Conservation (phyloP, 2,888 invertebrate species). For the Cyclophora punctaria region DNA sequence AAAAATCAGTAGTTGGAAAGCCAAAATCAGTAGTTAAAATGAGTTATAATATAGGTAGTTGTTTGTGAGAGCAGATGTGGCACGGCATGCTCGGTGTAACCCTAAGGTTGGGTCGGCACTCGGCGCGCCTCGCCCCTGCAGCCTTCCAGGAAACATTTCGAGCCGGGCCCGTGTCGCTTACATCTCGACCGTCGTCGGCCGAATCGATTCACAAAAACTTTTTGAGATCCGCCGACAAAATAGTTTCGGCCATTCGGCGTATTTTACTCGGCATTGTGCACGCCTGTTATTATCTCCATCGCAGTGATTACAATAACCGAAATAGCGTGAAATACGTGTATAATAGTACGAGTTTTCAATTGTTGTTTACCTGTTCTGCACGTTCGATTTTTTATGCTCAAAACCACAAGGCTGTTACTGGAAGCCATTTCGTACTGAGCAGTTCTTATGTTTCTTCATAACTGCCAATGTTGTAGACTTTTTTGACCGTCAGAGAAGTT, state of each 20-base stretch:
- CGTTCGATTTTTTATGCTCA: too few relatives aligned
- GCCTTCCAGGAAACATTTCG: constrained; percentile 66
- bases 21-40: constrained; percentile 17
- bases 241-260: constrained; percentile 45
- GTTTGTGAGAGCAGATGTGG: constrained; percentile 57
- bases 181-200: constrained; percentile 31
- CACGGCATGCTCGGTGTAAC: constrained; percentile 25
- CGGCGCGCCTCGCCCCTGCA: constrained; percentile 40
- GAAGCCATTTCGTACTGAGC: too few relatives aligned
- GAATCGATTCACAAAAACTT: constrained; percentile 42
- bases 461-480: too few relatives aligned
- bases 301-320: constrained; percentile 33
- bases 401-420: too few relatives aligned
- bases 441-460: too few relatives aligned
- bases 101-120: constrained; percentile 46
- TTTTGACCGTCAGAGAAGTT: too few relatives aligned
- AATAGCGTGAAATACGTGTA: constrained; percentile 26
- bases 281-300: constrained; percentile 20
- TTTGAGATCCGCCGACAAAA: constrained; percentile 62
- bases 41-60: constrained; percentile 32
- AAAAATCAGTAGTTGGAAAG: neutral
- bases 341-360: constrained; percentile 18
- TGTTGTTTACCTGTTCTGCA: constrained; percentile 14
- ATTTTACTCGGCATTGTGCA: constrained; percentile 44
- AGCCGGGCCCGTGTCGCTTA: constrained; percentile 39